A percentile compares a stretch with the other conserved stretches of the same genome.
phyloP scores from a whole-genome alignment of 2,113 vertebrate genomes.

The Porphyrio hochstetteri region DNA sequence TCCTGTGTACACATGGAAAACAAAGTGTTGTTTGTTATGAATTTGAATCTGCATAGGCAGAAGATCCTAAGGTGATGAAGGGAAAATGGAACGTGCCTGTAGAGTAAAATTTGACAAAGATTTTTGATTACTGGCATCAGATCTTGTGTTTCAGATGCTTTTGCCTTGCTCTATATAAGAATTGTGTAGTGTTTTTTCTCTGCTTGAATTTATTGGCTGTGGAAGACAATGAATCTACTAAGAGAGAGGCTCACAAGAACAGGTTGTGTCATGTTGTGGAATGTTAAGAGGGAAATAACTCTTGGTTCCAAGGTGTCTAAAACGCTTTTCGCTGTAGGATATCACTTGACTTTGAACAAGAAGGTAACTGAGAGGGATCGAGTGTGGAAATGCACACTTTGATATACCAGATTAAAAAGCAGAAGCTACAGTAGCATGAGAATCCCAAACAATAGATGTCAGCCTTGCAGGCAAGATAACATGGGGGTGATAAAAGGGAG shows the following conservation, averaged over 20 bases:
- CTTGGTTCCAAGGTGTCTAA: not conserved
- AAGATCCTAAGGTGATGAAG: not conserved
- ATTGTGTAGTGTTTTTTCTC: not conserved
- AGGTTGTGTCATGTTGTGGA: not conserved
- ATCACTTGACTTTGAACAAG: not conserved
- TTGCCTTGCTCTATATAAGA: not conserved
- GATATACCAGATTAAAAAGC: not conserved
- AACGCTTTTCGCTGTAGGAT: not conserved
- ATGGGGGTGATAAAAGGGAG: not conserved
- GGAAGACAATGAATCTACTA: not conserved
- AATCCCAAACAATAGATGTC: not conserved
- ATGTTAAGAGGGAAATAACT: not conserved
- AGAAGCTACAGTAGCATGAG: not conserved
- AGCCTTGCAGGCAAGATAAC: not conserved
- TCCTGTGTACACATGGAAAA: accelerated
- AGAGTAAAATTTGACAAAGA: not conserved
- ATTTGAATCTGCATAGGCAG: not conserved
- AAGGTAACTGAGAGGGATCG: not conserved
- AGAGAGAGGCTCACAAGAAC: not conserved
- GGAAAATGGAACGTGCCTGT: not conserved
- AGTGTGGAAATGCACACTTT: not conserved
- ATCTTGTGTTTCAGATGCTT: not conserved
- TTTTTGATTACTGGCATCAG: not conserved
- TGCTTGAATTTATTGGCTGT: not conserved
- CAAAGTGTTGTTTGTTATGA: not conserved